These are phyloP conservation scores for Thinocorus orbignyianus DNA, from an alignment of 2,113 vertebrate genomes.

Conservation along the genomic window DNA sequence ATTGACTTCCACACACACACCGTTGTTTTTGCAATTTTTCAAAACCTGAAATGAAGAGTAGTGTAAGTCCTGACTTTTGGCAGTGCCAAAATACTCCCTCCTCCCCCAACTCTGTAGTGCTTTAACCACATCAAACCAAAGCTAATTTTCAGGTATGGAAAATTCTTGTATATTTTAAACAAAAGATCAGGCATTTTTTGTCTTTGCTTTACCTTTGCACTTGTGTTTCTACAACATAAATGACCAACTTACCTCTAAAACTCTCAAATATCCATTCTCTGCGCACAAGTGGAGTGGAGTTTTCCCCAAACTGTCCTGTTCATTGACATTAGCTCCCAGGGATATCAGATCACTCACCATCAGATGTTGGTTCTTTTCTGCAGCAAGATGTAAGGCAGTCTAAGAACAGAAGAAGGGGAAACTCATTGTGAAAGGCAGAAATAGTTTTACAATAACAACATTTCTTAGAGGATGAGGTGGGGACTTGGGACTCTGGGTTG, in stretches of 20 bases:
- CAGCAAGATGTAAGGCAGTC: conserved; percentile 85
- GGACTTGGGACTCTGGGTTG: not conserved
- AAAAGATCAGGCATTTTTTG: fast-evolving
- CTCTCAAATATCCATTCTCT: conserved; percentile 80
- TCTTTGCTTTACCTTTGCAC: fast-evolving
- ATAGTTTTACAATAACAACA: fast-evolving
- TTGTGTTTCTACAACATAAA: fast-evolving
- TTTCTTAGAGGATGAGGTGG: not conserved
- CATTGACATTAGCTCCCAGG: conserved; percentile 79
- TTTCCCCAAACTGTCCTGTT: conserved; percentile 74
- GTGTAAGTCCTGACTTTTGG: not conserved
- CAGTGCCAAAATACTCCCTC: not conserved
- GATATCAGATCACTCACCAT: conserved; percentile 83
- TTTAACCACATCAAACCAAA: not conserved
- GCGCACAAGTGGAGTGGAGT: conserved; percentile 85
- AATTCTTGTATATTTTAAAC: fast-evolving
- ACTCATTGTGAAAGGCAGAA: not conserved
- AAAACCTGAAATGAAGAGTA: conserved; percentile 71
- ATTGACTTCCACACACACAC: conserved; percentile 76
- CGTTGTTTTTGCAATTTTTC: conserved; percentile 63
- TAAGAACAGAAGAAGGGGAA: conserved; percentile 15
- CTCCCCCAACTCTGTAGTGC: no score
- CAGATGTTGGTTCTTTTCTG: conserved; percentile 83
- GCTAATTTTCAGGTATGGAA: fast-evolving
- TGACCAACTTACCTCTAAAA: conserved; percentile 71